Percentiles rank a stretch among this genome's conserved stretches.
These are phyloP conservation scores for Callipepla squamata DNA, from an alignment of 2,113 vertebrate genomes.

Conservation along the genomic window DNA sequence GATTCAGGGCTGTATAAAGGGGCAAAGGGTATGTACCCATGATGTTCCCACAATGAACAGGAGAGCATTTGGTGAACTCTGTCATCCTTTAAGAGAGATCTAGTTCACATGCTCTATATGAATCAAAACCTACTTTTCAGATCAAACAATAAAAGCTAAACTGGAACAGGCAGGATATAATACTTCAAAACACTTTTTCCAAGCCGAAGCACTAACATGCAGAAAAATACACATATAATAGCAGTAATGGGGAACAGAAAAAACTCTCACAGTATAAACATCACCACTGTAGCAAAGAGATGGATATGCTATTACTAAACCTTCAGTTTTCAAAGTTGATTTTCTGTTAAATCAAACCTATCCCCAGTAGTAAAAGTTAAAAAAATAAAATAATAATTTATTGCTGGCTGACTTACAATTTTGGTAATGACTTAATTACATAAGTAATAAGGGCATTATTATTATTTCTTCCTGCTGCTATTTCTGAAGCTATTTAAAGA, in stretches of 20 bases:
- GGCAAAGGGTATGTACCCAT: neutral
- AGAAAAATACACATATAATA: neutral
- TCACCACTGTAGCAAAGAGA: neutral
- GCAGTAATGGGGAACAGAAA: neutral
- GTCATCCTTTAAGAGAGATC: neutral
- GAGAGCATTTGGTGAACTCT: neutral
- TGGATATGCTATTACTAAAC: neutral
- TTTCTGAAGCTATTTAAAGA: neutral
- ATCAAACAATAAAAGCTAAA: neutral
- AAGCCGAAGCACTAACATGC: neutral
- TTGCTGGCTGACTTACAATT: neutral
- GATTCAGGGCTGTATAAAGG: neutral
- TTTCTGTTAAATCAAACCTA: neutral
- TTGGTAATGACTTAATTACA: neutral
- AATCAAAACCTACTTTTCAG: neutral
- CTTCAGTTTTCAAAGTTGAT: rapidly evolving
- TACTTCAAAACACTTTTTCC: neutral
- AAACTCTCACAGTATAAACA: neutral
- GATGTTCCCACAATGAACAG: neutral
- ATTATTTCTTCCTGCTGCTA: neutral
- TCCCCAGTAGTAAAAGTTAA: neutral
- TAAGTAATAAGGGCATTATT: neutral
- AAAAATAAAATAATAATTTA: neutral
- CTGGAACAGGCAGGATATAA: neutral
- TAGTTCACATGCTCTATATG: neutral